Percentiles rank a stretch among this genome's conserved stretches.
phyloP scores from a whole-genome alignment of 2,113 vertebrate species.

The Crotophaga sulcirostris region DNA sequence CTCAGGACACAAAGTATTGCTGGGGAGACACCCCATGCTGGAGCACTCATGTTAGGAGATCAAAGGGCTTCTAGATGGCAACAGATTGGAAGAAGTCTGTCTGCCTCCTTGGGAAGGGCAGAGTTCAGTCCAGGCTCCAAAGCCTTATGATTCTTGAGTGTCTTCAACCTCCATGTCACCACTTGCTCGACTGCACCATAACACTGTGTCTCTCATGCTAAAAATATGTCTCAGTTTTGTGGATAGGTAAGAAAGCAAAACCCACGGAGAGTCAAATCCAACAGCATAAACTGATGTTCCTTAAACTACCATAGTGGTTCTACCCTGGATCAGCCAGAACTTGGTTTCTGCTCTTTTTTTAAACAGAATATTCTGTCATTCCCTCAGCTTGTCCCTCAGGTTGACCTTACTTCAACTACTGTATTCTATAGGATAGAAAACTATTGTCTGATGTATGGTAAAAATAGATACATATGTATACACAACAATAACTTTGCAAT shows the following conservation, averaged over 20 bases:
- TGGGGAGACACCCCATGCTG: background rate
- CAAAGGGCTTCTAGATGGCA: background rate
- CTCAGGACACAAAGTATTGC: background rate
- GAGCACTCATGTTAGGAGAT: background rate
- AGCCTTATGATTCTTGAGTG: background rate
- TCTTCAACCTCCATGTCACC: background rate
- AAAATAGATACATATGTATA: background rate
- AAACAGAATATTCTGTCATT: background rate
- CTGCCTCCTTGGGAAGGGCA: background rate
- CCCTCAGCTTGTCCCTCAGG: background rate
- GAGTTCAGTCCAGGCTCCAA: background rate
- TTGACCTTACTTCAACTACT: background rate
- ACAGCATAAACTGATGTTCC: background rate
- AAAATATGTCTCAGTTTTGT: background rate
- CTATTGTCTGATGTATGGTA: background rate
- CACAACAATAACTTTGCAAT: background rate
- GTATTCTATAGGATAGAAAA: background rate
- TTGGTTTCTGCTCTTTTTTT: background rate
- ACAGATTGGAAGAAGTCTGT: background rate
- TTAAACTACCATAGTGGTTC: background rate
- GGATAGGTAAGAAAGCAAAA: background rate
- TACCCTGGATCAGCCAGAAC: background rate
- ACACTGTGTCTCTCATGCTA: background rate
- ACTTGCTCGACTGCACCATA: background rate
- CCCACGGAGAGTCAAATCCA: background rate